Conservation (phyloP, 2,797 vertebrate genomes). For the Eulemur rubriventer region DNA sequence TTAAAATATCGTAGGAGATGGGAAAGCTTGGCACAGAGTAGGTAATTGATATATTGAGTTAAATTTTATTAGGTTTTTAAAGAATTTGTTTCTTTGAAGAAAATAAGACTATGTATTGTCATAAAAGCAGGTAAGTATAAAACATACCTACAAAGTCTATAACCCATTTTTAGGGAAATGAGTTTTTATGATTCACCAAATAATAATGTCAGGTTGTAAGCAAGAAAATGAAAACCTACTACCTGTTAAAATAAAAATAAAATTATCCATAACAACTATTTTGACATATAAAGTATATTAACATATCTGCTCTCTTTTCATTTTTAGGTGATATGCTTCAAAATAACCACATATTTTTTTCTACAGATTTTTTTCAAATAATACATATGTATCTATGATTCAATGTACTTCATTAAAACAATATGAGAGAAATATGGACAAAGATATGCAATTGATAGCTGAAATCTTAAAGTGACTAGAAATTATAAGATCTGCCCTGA, state of each 20-base stretch:
- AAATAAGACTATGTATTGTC: neutral
- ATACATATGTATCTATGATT: neutral
- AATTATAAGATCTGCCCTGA: neutral
- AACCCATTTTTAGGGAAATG: neutral
- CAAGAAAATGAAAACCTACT: conserved; percentile 1
- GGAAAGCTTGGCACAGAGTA: neutral
- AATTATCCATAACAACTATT: conserved; percentile 2
- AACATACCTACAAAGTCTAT: neutral
- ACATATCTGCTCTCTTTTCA: conserved; percentile 34
- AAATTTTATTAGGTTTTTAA: neutral
- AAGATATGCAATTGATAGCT: conserved; percentile 25
- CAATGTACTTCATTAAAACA: neutral
- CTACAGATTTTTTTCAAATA: neutral
- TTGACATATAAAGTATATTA: neutral
- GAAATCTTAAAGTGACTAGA: conserved; percentile 12
- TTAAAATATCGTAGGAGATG: neutral
- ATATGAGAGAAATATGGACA: neutral
- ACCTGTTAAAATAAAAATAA: conserved; percentile 49
- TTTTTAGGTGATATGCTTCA: conserved; percentile 18
- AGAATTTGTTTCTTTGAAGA: neutral
- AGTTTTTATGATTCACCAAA: conserved; percentile 42
- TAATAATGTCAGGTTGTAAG: neutral
- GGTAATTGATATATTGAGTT: neutral
- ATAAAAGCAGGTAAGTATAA: neutral
- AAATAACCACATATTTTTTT: conserved; percentile 18